These are phyloP conservation scores for Tadarida brasiliensis DNA, from an alignment of 2,797 vertebrate genomes.

Conservation along the genomic window DNA sequence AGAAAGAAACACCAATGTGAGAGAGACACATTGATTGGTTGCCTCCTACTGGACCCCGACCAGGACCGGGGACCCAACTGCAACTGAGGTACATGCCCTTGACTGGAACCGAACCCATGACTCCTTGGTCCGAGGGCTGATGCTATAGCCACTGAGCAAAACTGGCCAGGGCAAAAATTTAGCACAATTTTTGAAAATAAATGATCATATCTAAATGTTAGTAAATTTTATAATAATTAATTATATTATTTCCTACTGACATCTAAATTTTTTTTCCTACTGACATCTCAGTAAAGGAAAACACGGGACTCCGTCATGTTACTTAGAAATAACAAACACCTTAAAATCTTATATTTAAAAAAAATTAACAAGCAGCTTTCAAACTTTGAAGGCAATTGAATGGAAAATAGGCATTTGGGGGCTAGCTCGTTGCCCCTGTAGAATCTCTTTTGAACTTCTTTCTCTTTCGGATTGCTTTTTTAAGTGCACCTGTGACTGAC, in stretches of 20 bases:
- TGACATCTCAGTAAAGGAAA: conserved; percentile 54
- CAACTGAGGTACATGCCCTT: too few relatives aligned
- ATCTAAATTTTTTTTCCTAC: conserved; percentile 1
- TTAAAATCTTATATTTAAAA: conserved; percentile 52
- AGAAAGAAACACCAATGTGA: too few relatives aligned
- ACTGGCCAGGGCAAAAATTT: background rate
- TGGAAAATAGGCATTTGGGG: conserved; percentile 49
- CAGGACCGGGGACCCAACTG: too few relatives aligned
- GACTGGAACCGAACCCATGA: too few relatives aligned
- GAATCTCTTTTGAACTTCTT: conserved; percentile 53
- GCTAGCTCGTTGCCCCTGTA: background rate
- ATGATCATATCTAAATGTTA: conserved; percentile 46
- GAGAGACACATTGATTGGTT: too few relatives aligned
- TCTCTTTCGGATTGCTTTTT: conserved; percentile 71
- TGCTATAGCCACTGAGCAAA: too few relatives aligned
- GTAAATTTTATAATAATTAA: conserved; percentile 65
- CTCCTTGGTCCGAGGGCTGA: too few relatives aligned
- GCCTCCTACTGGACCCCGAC: too few relatives aligned
- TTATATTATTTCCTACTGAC: conserved; percentile 56
- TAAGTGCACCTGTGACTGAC: conserved; percentile 64
- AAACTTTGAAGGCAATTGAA: conserved; percentile 66
- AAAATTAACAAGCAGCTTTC: conserved; percentile 73
- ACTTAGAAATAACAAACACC: conserved; percentile 63
- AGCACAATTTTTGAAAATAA: conserved; percentile 54
- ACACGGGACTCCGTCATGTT: background rate